Conservation (phyloP, 2,888 invertebrate genomes). For the Nebria brevicollis region DNA sequence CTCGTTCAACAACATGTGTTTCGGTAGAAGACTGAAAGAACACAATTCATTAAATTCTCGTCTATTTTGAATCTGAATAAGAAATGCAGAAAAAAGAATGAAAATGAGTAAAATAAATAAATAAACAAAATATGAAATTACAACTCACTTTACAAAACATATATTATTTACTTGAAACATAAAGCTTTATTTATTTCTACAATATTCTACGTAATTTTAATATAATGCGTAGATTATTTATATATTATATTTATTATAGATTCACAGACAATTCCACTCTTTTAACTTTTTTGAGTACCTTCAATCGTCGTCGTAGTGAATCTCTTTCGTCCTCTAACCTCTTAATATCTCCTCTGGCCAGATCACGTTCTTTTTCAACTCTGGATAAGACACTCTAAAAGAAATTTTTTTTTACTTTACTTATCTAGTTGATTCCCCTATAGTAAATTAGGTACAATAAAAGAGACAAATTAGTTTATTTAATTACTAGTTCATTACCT, state of each 20-base stretch:
- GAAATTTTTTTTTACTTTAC: slow-evolving; percentile 8
- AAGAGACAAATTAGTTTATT: slow-evolving; percentile 20
- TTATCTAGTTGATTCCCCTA: no score
- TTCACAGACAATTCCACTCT: slow-evolving; percentile 5
- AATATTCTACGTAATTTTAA: neutral
- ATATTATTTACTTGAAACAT: neutral
- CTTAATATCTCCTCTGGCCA: slow-evolving; percentile 66
- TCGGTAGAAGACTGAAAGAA: slow-evolving; percentile 48
- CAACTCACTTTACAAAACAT: neutral
- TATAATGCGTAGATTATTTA: neutral
- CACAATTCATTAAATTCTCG: no score
- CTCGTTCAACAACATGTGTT: slow-evolving; percentile 64
- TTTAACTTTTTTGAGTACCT: slow-evolving; percentile 59
- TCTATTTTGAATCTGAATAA: no score
- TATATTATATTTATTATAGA: neutral
- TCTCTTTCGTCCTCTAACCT: slow-evolving; percentile 71
- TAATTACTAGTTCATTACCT: slow-evolving; percentile 50
- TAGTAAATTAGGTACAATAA: no score
- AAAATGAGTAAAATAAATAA: neutral
- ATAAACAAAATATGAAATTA: neutral
- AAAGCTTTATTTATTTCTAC: neutral
- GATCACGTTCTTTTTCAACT: slow-evolving; percentile 67
- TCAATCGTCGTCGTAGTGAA: slow-evolving; percentile 67
- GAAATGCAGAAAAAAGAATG: neutral
- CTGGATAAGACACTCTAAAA: slow-evolving; percentile 61